Conservation (phyloP, 2,113 vertebrate genomes). For the Promerops cafer region DNA sequence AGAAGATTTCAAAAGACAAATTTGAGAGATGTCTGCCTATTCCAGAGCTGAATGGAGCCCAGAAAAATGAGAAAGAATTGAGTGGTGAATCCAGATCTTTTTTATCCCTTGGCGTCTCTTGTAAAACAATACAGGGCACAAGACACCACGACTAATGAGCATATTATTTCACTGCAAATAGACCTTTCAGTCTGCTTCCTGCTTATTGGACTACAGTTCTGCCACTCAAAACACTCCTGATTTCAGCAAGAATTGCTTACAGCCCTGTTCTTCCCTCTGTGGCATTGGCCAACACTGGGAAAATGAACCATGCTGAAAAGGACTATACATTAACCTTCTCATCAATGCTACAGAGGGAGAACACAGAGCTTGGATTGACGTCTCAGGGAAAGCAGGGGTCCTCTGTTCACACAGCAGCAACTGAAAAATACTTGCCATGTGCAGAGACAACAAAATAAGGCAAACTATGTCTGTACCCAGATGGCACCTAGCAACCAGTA, state of each 20-base stretch:
- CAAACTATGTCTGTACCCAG: not conserved
- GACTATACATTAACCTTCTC: not conserved
- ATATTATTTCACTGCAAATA: not conserved
- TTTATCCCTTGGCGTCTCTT: not conserved
- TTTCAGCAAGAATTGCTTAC: not conserved
- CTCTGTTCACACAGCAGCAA: not conserved
- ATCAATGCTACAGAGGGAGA: not conserved
- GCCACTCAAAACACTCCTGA: not conserved
- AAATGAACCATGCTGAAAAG: not conserved
- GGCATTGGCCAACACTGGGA: not conserved
- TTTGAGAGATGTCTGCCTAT: not conserved
- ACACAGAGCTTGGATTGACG: not conserved
- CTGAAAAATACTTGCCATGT: not conserved
- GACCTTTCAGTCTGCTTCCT: not conserved
- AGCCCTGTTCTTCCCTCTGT: not conserved
- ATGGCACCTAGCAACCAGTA: not conserved
- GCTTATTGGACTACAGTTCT: not conserved
- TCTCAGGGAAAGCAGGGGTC: not conserved
- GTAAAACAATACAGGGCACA: not conserved
- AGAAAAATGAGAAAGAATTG: not conserved
- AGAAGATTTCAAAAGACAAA: not conserved
- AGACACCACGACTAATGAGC: not conserved
- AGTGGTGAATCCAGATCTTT: not conserved
- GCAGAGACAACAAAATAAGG: not conserved
- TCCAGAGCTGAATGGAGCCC: not conserved